phyloP scores from a whole-genome alignment of 1,140 invertebrate species.

The Scaptomyza montana region DNA sequence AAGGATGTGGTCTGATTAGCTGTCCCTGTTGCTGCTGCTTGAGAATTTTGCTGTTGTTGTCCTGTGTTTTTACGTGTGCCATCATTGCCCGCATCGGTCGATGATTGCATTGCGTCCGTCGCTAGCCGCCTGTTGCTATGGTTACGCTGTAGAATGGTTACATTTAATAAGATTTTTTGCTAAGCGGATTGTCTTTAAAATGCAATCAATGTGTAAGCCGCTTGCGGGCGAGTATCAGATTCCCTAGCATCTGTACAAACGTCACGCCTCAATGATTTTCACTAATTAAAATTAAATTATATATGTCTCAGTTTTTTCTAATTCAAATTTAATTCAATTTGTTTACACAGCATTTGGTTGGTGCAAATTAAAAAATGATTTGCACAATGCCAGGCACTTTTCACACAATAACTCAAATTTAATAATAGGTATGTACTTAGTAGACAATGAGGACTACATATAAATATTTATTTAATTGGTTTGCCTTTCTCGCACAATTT shows the following conservation, averaged over 20 bases:
- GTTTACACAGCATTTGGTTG: constrained; percentile 5
- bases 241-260: constrained; percentile 13
- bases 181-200: constrained; percentile 78
- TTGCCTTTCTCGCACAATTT: constrained; percentile 34
- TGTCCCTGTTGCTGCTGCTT: constrained; percentile 41
- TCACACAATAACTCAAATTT: constrained; percentile 53
- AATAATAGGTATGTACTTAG: constrained; percentile 39
- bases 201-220: constrained; percentile 72
- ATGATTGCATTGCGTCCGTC: constrained; percentile 84
- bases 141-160: background rate
- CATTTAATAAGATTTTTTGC: constrained; percentile 26
- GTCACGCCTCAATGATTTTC: constrained; percentile 58
- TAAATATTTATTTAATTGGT: constrained; percentile 79
- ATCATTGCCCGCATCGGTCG: constrained; percentile 83
- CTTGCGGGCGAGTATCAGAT: constrained; percentile 27
- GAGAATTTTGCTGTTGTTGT: constrained; percentile 35
- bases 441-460: constrained; percentile 48
- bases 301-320: constrained; percentile 42
- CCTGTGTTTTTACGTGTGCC: constrained; percentile 72
- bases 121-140: constrained; percentile 75
- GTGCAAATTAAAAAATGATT: constrained; percentile 43
- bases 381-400: constrained; percentile 19
- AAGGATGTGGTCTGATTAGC: constrained; percentile 68
- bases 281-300: constrained; percentile 75
- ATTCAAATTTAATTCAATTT: constrained; percentile 30